Percentiles rank a stretch among this genome's conserved stretches.
Conservation (phyloP, 2,113 vertebrate species). For the Ginglymostoma cirratum region DNA sequence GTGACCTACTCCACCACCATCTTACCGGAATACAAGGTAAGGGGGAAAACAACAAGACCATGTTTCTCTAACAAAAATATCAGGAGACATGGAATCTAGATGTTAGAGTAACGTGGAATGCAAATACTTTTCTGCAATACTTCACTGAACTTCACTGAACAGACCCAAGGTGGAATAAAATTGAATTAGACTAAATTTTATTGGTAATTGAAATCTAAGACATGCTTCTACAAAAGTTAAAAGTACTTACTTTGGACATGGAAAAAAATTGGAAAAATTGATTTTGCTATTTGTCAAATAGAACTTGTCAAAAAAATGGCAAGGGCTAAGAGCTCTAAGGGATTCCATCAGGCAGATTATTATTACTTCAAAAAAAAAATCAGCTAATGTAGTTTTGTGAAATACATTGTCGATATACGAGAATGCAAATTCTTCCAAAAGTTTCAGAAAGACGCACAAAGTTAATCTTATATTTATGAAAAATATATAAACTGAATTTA, state of each 20-base stretch:
- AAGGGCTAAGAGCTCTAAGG: neutral
- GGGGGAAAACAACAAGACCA: neutral
- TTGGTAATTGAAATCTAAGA: slow-evolving; percentile 22
- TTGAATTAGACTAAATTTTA: neutral
- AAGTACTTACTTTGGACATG: slow-evolving; percentile 1
- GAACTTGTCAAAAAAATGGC: neutral
- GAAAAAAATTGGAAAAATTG: neutral
- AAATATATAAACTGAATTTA: neutral
- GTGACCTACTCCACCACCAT: no score
- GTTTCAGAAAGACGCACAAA: neutral
- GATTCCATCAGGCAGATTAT: neutral
- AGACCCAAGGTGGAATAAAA: neutral
- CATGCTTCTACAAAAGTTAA: neutral
- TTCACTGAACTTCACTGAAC: neutral
- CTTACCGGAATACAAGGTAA: neutral
- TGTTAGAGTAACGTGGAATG: neutral
- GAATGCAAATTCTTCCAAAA: neutral
- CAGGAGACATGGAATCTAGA: neutral
- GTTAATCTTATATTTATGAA: neutral
- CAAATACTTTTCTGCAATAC: neutral
- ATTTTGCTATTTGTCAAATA: neutral
- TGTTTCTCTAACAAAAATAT: neutral
- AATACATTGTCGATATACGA: neutral
- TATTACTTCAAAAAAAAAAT: neutral
- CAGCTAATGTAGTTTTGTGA: neutral